Evolutionary conservation across 2,113 vertebrate genomes (phyloP), one percentile per base, ranked within the genome.

Genomic region (Marmota flaviventris): DNA sequence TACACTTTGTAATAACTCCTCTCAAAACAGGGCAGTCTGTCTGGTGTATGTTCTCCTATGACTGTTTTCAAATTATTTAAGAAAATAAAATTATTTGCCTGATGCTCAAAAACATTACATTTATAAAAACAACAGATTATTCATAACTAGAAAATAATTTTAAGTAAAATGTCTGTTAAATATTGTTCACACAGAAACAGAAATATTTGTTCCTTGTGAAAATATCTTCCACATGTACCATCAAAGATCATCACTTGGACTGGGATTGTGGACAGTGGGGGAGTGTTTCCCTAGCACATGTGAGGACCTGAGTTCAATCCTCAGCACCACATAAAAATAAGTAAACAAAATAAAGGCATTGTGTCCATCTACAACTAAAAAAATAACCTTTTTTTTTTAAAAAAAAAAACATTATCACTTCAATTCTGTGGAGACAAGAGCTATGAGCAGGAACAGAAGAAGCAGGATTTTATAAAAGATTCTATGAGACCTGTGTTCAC

Each of bases 11-110:
- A 63, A 2, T 22, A 83, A 78, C 37, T 70, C 25, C 32, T 91
- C 16, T 88, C 48, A 83, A 29, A 18, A 53, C 1, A 91, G 27
- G 32, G 0, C 79, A 87, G 29, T 48, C n/a, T 90, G 48, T 86
- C 42, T 76, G n/a, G n/a, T 5, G 61, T 92, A 69, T 18, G 9
- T 58, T 70, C 27, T 72, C 34, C 25, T 73, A 75, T 0, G 8
- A 14, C 37, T 82, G 8, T 87, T 92, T 24, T 83, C 53, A 86
- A 58, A 88, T 78, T 84, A 61, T 53, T 58, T 45, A 89, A 34
- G 85, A 51, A 94, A 65, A n/a, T 73, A 34, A 96, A 91, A 87
- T 85, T 85, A 81, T 92, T 92, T 94, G 1, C 5, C 72, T 65
- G 29, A 92, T 32, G 79, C 1, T 42, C 25, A 14, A 87, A 37